phyloP scores from a whole-genome alignment of 2,888 invertebrate species.

The Acrobasis suavella region DNA sequence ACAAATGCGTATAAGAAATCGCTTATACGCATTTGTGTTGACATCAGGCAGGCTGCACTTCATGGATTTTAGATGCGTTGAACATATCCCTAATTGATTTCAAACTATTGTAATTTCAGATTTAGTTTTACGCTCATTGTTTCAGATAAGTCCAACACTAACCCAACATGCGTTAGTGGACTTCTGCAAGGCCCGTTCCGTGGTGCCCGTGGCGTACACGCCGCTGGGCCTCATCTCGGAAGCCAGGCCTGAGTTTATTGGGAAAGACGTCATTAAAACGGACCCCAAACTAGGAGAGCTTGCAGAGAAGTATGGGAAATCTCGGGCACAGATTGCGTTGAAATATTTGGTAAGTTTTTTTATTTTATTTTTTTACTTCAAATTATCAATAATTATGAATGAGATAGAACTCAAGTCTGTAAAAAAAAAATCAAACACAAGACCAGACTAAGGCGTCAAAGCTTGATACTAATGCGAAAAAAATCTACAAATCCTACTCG shows the following conservation, averaged over 20 bases:
- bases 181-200: constrained; percentile 84
- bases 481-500: no score
- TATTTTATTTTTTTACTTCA: not conserved
- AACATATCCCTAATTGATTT: no score
- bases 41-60: no score
- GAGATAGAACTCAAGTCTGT: no score
- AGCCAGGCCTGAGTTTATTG: constrained; percentile 72
- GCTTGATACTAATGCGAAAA: no score
- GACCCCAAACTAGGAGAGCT: constrained; percentile 81
- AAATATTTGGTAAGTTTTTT: constrained; percentile 84
- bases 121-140: constrained; percentile 5
- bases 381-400: no score
- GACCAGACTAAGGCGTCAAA: no score
- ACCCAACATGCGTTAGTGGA: constrained; percentile 87
- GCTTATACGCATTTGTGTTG: no score
- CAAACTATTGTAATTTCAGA: no score
- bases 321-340: constrained; percentile 84
- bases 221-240: constrained; percentile 84
- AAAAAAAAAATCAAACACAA: no score
- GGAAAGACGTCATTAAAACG: constrained; percentile 81
- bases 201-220: constrained; percentile 88
- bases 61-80: no score
- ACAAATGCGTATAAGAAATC: no score
- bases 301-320: constrained; percentile 84
- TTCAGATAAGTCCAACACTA: constrained; percentile 84